A percentile compares a stretch with the other conserved stretches of the same genome.
phyloP scores from a whole-genome alignment of 2,888 invertebrate genomes.

The Brachyopa scutellaris region DNA sequence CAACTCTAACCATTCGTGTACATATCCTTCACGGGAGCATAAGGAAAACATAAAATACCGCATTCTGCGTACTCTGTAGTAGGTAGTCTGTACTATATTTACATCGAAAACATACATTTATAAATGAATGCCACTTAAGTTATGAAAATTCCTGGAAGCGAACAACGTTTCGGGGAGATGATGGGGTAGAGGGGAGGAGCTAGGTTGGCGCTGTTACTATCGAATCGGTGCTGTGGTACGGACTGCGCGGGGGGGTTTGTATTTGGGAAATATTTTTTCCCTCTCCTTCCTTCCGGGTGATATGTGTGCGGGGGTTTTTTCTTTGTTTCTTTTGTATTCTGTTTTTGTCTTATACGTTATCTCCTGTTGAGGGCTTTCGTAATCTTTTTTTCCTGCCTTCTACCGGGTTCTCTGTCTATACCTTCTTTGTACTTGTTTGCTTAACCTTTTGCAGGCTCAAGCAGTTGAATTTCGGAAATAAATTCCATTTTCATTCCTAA shows the following conservation, averaged over 20 bases:
- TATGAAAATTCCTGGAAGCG: slow-evolving; percentile 71
- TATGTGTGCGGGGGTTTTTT: neutral
- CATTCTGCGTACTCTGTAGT: slow-evolving; percentile 56
- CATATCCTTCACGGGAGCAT: slow-evolving; percentile 13
- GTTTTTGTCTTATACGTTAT: slow-evolving; percentile 30
- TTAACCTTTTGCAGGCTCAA: slow-evolving; percentile 39
- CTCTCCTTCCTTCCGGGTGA: neutral
- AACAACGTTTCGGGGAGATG: slow-evolving; percentile 23
- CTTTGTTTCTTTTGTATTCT: neutral
- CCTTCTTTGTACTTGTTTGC: slow-evolving; percentile 7
- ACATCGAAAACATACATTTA: slow-evolving; percentile 70
- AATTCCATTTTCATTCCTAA: slow-evolving; percentile 56
- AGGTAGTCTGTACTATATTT: slow-evolving; percentile 39
- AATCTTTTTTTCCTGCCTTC: slow-evolving; percentile 24
- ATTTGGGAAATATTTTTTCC: neutral
- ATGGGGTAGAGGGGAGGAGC: neutral
- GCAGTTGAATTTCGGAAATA: slow-evolving; percentile 56
- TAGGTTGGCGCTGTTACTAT: slow-evolving; percentile 15
- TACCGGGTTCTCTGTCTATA: neutral
- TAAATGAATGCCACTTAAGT: slow-evolving; percentile 72
- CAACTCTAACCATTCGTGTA: neutral
- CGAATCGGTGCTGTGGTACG: neutral
- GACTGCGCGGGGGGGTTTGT: slow-evolving; percentile 5
- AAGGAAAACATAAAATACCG: slow-evolving; percentile 63
- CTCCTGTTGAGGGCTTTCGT: slow-evolving; percentile 26